phyloP scores from a whole-genome alignment of 1,140 invertebrate genomes.

The Procambarus virginalis region DNA sequence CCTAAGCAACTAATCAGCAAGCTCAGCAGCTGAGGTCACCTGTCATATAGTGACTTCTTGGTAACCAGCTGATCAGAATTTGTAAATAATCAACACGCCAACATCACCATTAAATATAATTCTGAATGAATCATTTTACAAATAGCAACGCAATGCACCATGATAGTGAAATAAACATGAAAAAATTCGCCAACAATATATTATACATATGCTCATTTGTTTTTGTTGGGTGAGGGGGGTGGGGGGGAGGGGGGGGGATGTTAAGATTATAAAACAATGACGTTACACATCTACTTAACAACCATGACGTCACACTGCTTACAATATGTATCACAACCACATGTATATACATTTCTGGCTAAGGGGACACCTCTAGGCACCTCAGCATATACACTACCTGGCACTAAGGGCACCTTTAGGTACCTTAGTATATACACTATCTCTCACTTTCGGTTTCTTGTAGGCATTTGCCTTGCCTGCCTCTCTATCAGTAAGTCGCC shows the following conservation, averaged over 20 bases:
- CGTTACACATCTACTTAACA: slow-evolving; percentile 2
- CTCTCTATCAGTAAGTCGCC: too few species aligned
- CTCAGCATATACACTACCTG: too few species aligned
- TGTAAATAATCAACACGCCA: neutral
- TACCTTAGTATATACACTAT: too few species aligned
- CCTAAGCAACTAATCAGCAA: neutral
- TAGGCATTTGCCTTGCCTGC: too few species aligned
- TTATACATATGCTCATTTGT: neutral
- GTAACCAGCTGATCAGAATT: neutral
- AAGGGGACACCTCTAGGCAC: too few species aligned
- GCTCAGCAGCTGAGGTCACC: neutral
- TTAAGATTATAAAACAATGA: neutral
- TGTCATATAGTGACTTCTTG: neutral
- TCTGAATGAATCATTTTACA: neutral
- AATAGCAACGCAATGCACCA: neutral
- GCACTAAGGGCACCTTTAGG: too few species aligned
- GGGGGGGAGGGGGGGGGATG: too few species aligned
- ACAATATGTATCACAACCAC: slow-evolving; percentile 23
- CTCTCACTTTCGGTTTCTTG: too few species aligned
- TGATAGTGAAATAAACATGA: neutral
- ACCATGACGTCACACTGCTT: slow-evolving; percentile 3
- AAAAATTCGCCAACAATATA: neutral
- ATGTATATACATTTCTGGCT: neutral
- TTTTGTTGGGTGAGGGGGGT: neutral
- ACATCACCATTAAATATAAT: neutral